Evolutionary conservation across 1,140 invertebrate species (phyloP).

Genomic region (Heliconius eleuchia): DNA sequence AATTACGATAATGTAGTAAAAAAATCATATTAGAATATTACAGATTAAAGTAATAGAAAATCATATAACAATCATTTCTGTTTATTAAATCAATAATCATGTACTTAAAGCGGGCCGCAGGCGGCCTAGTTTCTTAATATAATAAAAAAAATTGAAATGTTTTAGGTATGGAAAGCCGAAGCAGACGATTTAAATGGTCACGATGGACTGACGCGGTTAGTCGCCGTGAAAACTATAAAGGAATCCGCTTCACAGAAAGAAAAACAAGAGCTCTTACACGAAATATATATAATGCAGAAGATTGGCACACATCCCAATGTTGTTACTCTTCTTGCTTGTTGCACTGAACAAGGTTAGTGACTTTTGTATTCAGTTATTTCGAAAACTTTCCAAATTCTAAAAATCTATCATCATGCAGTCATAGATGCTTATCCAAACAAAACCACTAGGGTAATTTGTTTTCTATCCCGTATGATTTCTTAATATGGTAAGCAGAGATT

Average conservation of each 20-base stretch:
- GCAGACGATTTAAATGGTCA: slow-evolving; percentile 89
- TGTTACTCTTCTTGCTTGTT: slow-evolving; percentile 91
- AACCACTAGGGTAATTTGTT: no score
- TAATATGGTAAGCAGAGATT: no score
- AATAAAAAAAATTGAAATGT: slow-evolving; percentile 7
- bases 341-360: slow-evolving; percentile 88
- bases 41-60: no score
- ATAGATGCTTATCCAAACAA: no score
- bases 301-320: slow-evolving; percentile 93
- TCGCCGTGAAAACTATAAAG: slow-evolving; percentile 92
- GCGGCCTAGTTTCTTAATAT: no score
- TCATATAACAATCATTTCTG: no score
- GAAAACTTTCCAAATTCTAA: neutral
- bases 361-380: no score
- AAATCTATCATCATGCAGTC: neutral
- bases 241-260: slow-evolving; percentile 87
- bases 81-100: no score
- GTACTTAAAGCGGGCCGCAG: no score
- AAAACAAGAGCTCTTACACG: slow-evolving; percentile 89
- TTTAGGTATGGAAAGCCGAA: slow-evolving; percentile 91
- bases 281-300: slow-evolving; percentile 92
- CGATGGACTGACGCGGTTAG: slow-evolving; percentile 88
- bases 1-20: no score
- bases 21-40: no score
- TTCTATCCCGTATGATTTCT: no score